Percentiles rank a stretch among this genome's conserved stretches.
phyloP scores from a whole-genome alignment of 2,113 vertebrate genomes.

The Epinephelus moara region DNA sequence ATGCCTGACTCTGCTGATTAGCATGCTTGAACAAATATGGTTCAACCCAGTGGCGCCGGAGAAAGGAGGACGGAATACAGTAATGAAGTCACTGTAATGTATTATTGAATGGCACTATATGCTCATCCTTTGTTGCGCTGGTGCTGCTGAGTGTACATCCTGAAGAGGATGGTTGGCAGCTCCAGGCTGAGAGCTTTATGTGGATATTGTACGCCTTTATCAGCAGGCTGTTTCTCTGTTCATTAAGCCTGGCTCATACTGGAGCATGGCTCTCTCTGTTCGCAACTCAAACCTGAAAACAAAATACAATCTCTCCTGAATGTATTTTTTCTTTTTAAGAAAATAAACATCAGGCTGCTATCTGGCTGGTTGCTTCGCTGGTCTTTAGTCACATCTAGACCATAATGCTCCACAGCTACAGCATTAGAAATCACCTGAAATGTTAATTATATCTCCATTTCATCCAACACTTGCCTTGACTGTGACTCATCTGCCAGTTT shows the following conservation, averaged over 20 bases:
- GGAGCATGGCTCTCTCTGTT: not conserved
- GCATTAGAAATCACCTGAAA: too few relatives aligned
- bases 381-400: not conserved
- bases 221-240: constrained; percentile 2
- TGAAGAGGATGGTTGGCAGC: constrained; percentile 5
- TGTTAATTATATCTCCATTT: not conserved
- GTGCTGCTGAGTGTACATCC: not conserved
- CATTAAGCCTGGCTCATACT: not conserved
- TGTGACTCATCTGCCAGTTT: not conserved
- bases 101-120: constrained; percentile 47
- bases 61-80: constrained; percentile 9
- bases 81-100: constrained; percentile 30
- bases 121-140: constrained; percentile 22
- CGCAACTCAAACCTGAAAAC: not conserved
- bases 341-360: not conserved
- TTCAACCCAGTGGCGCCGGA: constrained; percentile 10
- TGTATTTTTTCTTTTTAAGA: not conserved
- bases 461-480: not conserved
- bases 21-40: not conserved
- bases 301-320: not conserved
- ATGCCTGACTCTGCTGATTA: constrained; percentile 1
- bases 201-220: not conserved
- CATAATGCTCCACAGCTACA: too few relatives aligned
- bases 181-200: constrained; percentile 40
- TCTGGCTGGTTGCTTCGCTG: too few relatives aligned